Evolutionary conservation across 1,140 invertebrate genomes (phyloP).

Genomic region (Heliconius congener): DNA sequence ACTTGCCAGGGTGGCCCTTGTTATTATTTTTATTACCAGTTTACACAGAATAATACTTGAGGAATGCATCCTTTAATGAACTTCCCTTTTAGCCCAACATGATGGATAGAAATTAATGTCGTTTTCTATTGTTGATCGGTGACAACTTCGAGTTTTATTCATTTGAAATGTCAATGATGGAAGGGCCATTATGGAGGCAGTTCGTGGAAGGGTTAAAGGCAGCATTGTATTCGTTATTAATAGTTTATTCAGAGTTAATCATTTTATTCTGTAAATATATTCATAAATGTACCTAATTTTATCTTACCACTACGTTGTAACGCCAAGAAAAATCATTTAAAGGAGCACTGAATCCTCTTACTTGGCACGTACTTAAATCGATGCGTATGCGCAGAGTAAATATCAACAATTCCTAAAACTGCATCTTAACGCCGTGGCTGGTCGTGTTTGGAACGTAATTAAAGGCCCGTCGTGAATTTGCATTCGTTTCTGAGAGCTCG

Average conservation of each 20-base stretch:
- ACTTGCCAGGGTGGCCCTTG: constrained; percentile 80
- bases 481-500: constrained; percentile 76
- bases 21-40: constrained; percentile 81
- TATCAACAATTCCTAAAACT: constrained; percentile 74
- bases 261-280: constrained; percentile 15
- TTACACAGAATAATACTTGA: constrained; percentile 80
- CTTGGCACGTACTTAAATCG: constrained; percentile 59
- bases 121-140: constrained; percentile 76
- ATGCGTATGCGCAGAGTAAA: constrained; percentile 48
- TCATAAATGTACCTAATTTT: neutral
- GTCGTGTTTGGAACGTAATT: constrained; percentile 77
- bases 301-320: no score
- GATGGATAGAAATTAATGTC: constrained; percentile 80
- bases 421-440: constrained; percentile 72
- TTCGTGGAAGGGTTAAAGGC: constrained; percentile 51
- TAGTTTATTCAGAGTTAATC: constrained; percentile 13
- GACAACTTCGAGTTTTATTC: constrained; percentile 65
- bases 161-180: constrained; percentile 61
- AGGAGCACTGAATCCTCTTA: constrained; percentile 66
- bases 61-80: constrained; percentile 80
- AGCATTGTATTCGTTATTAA: constrained; percentile 31
- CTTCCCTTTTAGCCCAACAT: constrained; percentile 75
- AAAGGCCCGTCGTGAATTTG: constrained; percentile 72
- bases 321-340: no score
- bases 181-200: constrained; percentile 46